Base-by-base conservation (phyloP, 1,140 invertebrate species). In the Dreissena polymorpha region DNA sequence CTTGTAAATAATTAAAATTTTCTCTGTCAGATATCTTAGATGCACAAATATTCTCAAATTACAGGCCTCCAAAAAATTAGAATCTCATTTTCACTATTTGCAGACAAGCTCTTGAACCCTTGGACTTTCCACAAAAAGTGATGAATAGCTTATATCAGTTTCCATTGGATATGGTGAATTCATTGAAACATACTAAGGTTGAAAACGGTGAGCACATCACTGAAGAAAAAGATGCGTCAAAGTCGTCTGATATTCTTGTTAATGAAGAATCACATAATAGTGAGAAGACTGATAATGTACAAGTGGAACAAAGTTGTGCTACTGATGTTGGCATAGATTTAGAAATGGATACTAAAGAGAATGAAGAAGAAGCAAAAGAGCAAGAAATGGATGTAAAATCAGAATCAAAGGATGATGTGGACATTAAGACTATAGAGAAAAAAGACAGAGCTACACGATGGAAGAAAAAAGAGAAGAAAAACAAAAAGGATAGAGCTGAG, bases 81-180 rank as follows among this genome's bases (percentile, higher is more conserved):
- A 39, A 8, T 39, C 39, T 39, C 39, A 39, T 39, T 39, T 39
- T 39, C 39, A 8, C 39, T 39, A 39, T 8, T 39, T 39, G 39
- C 39, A 39, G 39, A 39, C 39, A 39, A 39, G 3, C 8, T 39
- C 39, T 83, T 21, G 64, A 83, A 21, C 65, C 55, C 25, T 83
- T 57, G 75, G 73, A 74, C n/a, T 83, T 83, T 69, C 21, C 81
- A 18, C 49, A 50, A 18, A 67, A 83, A 57, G 51, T 83, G 25
- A 76, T 83, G 73, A 55, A 70, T 55, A 71, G 72, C 39, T 53
- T 83, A 27, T 70, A 76, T 50, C 64, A 77, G 57, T 83, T 53
- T 25, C 81, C 81, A 13, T 51, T 83, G n/a, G 74, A 83, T 25
- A 63, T 53, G 50, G 81, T 83, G n/a, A 83, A 83, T 53, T 71